phyloP scores from a whole-genome alignment of 2,888 invertebrate genomes.

The Sarcophaga carnaria region DNA sequence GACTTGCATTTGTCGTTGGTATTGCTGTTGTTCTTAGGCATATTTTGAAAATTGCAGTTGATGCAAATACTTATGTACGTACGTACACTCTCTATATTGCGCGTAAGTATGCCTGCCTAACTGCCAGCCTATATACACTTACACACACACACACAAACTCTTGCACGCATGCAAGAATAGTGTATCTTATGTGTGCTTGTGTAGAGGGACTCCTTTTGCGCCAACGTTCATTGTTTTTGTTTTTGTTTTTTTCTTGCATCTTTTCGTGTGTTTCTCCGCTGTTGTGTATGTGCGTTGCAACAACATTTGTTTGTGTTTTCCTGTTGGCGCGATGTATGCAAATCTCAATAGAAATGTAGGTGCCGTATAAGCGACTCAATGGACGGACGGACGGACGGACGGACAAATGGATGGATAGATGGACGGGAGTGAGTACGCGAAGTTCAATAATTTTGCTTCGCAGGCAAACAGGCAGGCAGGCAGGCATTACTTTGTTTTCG shows the following conservation, averaged over 20 bases:
- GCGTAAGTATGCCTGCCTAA: constrained; percentile 9
- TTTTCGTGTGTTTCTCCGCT: background rate
- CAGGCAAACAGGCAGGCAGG: background rate
- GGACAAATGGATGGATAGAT: background rate
- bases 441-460: constrained; percentile 56
- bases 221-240: constrained; percentile 24
- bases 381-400: background rate
- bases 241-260: constrained; percentile 18
- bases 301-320: constrained; percentile 11
- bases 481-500: constrained; percentile 45
- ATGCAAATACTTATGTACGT: constrained; percentile 7
- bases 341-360: constrained; percentile 34
- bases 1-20: constrained; percentile 33
- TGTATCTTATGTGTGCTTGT: background rate
- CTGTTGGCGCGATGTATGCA: constrained; percentile 40
- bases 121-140: too few species aligned
- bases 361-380: background rate
- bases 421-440: constrained; percentile 34
- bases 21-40: constrained; percentile 52
- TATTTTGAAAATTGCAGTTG: constrained; percentile 67
- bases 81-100: background rate
- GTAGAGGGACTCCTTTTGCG: constrained; percentile 38
- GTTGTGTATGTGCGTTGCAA: constrained; percentile 7
- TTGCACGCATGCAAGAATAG: background rate
- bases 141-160: too few species aligned